Conservation (phyloP, 1,140 invertebrate species). For the Caenorhabditis remanei region DNA sequence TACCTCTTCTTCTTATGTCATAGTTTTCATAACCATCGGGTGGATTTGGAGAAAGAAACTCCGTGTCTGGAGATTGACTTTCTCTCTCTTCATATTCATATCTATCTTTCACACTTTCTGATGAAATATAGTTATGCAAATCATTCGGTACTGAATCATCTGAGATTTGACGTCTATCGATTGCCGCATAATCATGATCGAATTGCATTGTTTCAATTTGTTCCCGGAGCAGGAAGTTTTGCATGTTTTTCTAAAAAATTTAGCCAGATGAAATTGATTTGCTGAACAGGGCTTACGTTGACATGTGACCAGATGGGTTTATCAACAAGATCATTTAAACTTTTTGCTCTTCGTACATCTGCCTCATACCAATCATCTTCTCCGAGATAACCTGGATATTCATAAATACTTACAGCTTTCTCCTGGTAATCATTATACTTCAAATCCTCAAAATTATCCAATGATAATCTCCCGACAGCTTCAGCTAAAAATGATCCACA, state of each 20-base stretch:
- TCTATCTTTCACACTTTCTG: background rate
- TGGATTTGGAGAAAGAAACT: background rate
- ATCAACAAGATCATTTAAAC: background rate
- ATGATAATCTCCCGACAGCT: background rate
- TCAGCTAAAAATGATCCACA: background rate
- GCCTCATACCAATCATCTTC: background rate
- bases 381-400: background rate
- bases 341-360: background rate
- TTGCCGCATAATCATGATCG: too few species aligned
- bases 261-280: background rate
- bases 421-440: background rate
- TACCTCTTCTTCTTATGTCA: background rate
- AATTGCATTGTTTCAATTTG: too few species aligned
- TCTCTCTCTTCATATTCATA: background rate
- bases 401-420: slow-evolving; percentile 19
- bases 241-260: slow-evolving; percentile 48
- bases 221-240: background rate
- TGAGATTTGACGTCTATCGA: too few species aligned
- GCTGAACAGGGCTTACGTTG: background rate
- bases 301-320: background rate
- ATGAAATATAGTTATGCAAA: too few species aligned
- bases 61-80: background rate
- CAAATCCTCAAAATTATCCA: background rate
- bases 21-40: slow-evolving; percentile 14
- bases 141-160: too few species aligned